These are phyloP conservation scores for Eumacrocentrus americanus DNA, from an alignment of 2,888 invertebrate genomes.

Conservation along the genomic window DNA sequence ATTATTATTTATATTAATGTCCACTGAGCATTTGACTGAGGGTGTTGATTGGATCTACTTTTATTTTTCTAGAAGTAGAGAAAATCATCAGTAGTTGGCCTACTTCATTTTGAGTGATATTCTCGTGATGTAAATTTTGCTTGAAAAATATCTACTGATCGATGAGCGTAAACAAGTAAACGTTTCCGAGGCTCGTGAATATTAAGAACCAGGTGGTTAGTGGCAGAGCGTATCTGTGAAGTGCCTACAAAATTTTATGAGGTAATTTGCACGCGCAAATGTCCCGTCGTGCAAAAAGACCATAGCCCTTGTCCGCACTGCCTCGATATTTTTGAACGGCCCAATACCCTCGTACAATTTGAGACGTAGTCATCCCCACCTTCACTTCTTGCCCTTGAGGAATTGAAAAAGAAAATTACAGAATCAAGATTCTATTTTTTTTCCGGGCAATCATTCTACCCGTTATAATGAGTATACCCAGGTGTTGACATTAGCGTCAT, in stretches of 20 bases:
- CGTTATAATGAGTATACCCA: too few relatives aligned
- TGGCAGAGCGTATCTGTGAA: constrained; percentile 31
- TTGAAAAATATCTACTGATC: not conserved
- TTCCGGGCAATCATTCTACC: too few relatives aligned
- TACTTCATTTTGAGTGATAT: not conserved
- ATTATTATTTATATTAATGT: too few relatives aligned
- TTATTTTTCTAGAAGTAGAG: too few relatives aligned
- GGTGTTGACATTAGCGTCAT: too few relatives aligned
- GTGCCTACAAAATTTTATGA: constrained; percentile 37
- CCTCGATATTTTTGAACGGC: not conserved
- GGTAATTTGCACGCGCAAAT: constrained; percentile 37
- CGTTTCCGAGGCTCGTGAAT: not conserved
- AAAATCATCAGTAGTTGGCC: not conserved
- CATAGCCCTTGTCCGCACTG: not conserved
- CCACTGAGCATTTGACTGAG: too few relatives aligned
- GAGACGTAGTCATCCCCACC: not conserved
- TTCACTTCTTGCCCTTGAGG: not conserved
- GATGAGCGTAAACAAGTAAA: not conserved
- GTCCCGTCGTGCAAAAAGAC: constrained; percentile 5
- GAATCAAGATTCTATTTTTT: too few relatives aligned
- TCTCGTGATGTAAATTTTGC: not conserved
- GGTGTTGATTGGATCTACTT: too few relatives aligned
- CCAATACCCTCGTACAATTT: not conserved
- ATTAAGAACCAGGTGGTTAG: not conserved
- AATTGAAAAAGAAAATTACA: not conserved